Base-by-base conservation (phyloP, 1,140 invertebrate species). In the Wasmannia auropunctata region DNA sequence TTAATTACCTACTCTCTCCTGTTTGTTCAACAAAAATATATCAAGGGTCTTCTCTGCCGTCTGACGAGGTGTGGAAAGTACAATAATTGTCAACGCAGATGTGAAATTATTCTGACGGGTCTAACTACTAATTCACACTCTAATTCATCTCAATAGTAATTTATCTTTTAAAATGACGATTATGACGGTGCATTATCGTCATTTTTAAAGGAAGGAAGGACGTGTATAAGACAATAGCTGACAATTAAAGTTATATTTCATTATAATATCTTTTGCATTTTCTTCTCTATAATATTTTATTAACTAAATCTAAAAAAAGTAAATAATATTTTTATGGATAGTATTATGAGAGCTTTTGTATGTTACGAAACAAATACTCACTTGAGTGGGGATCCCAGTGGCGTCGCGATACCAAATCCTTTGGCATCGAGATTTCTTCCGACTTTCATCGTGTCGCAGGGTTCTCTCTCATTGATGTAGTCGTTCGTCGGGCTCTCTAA, bases 361-460 rank as follows among this genome's bases (percentile, higher is more conserved):
- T 58, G 34, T 34, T 16, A 43, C 22, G 4, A 49, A n/a, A 46
- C n/a, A 76, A 40, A 4, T 46, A 60, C 93, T 96, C 95, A 99
- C 98, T 97, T 98, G 37, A 99, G 95, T 11, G 98, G 97, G 2
- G 98, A 99, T 83, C 98, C 98, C 62, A 98, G 96, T 1, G 98
- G 97, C 31, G 98, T 99, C 1, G 98, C 99, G 56, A 99, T 97
- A 16, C 98, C 99, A 94, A 99, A 99, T 84, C 98, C 98, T 94
- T 99, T 99, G 14, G 98, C 97, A 94, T 99, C 98, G 76, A 99
- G 96, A 95, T 98, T 98, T 89, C 97, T 96, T 2, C 98, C 98
- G 65, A 99, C 97, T 95, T 98, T 98, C 97, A 99, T 98, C 2
- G 99, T 99, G 93, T 99, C 98, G 95, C 99, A 99, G 0, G 98